Evolutionary conservation across 1,140 invertebrate genomes (phyloP).

Genomic region (Zelostemma sp.): DNA sequence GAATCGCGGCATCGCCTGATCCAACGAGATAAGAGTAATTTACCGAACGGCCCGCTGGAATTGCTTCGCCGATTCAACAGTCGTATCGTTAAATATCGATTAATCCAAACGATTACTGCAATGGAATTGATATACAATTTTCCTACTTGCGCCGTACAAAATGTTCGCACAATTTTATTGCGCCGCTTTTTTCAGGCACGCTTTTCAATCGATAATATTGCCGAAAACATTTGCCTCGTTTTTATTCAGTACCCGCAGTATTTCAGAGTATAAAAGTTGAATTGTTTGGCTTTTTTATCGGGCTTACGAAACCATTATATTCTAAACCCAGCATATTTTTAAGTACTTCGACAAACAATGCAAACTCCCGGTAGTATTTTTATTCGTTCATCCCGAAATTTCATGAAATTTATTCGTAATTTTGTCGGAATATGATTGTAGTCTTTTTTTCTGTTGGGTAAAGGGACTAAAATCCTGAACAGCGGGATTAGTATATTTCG

Average conservation of each 20-base stretch:
- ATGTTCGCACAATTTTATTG: not conserved
- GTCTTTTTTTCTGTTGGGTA: no score
- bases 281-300: not conserved
- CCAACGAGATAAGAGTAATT: not conserved
- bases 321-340: not conserved
- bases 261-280: not conserved
- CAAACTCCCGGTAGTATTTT: no score
- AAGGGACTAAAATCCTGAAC: not conserved
- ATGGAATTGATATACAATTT: conserved; percentile 3
- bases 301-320: no score
- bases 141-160: not conserved
- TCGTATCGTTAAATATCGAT: not conserved
- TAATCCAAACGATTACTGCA: conserved; percentile 3
- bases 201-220: not conserved
- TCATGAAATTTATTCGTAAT: no score
- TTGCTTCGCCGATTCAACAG: conserved; percentile 1
- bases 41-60: not conserved
- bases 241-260: not conserved
- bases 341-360: not conserved
- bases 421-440: no score
- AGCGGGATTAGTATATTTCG: not conserved
- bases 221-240: not conserved
- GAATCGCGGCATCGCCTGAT: not conserved
- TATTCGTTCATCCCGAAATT: no score
- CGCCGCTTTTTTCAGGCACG: not conserved